Base-by-base conservation (phyloP, 2,113 vertebrate species). In the Piprites chloris region DNA sequence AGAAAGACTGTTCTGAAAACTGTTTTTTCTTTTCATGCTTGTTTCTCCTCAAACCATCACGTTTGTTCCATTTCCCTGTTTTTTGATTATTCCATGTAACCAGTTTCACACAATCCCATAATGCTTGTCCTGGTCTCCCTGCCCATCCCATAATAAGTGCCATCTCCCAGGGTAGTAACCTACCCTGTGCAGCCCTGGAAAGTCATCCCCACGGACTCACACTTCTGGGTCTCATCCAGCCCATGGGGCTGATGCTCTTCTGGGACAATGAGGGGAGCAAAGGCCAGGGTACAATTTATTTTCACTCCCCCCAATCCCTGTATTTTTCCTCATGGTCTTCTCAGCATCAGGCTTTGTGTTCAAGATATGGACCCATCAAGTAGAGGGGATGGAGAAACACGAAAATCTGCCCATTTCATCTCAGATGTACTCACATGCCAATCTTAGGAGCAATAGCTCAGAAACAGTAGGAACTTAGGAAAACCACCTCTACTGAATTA, bases 161-260 rank as follows among this genome's bases (percentile, higher is more conserved):
- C 4, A 11, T 33, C 13, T 30, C 22, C 32, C 17, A 15, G 30
- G 35, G 18, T 32, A 67, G 39, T 7, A 19, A 49, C 6, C 35
- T 42, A 22, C 23, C 61, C 46, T 53, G 11, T 19, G 46, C 35
- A 19, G 11, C 18, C 35, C 35, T 84, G 32, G 53, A 74, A 67
- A 79, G 30, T 21, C 0, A 0, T 2, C 21, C 32, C 52, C 0
- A 0, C 7, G 16, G 42, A 62, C 22, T 39, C 16, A 30, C 3
- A 0, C 21, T 22, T 27, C 39, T 53, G 39, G 7, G 12, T 83
- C 10, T 37, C 39, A 61, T 27, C 22, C 30, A 78, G 27, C 12
- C 13, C 5, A 2, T 9, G 13, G 20, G 23, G 32, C 14, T 56
- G 61, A 24, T 50, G 12, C 8, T 68, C 1, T 62, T 30, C 41